Base-by-base conservation (phyloP, 2,797 vertebrate genomes). In the Molossus molossus region DNA sequence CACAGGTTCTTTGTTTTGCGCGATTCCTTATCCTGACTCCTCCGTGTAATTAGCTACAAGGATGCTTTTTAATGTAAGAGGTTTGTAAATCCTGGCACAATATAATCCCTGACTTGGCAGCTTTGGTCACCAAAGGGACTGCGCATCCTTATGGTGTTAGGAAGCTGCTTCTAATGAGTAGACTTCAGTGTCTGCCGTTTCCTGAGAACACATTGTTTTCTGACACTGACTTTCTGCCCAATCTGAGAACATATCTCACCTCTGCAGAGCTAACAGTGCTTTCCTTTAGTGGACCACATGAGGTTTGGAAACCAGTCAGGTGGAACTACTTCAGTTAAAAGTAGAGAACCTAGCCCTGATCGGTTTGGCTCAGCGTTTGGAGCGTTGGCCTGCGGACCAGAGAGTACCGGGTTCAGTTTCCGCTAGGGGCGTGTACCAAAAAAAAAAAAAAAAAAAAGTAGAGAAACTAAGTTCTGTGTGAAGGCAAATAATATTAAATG, bases 271-370 rank as follows among this genome's bases (percentile, higher is more conserved):
- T 53, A 77, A 53, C 3, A 23, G 57, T 70, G 40, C 55, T 67
- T 94, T 81, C 60, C 57, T 70, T 86, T 81, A 45, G 27, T 85
- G 45, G 10, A 9, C 29, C 70, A 72, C 6, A 6, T 62, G n/a
- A 90, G 45, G 25, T 53, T 73, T 87, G 37, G 65, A 67, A 96
- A 87, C 72, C 50, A 90, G 14, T 82, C 55, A 83, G 12, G 18
- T 70, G n/a, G 87, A 94, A 29, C 50, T 79, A 53, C 17, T 91
- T 86, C 60, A 86, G 33, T 88, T 76, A 77, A 84, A 87, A 92
- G 33, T 45, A 88, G n/a, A 73, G 81, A 67, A 65, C 27, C 40
- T 77, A 27, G 33, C 33, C 33, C 33, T 33, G 33, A 3, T 33
- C 33, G 33, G 33, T 33, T 33, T 33, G 33, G 33, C 33, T 33